A percentile compares a stretch with the other conserved stretches of the same genome.
Conservation (phyloP, 1,140 invertebrate genomes). For the Drosophila tsacasi region DNA sequence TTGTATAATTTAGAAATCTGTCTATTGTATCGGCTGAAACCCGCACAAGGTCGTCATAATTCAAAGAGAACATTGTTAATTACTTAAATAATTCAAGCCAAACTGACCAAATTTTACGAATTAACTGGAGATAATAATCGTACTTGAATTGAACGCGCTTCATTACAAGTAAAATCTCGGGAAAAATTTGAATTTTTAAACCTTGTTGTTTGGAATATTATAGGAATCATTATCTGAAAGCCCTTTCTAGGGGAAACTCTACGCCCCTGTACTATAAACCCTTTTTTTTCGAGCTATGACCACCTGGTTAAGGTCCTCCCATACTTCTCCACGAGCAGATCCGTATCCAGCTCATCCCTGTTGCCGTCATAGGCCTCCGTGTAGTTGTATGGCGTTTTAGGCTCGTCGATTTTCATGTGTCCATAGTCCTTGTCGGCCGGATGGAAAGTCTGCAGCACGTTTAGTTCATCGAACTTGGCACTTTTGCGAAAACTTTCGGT, state of each 20-base stretch:
- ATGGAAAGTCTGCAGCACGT: slow-evolving; percentile 99
- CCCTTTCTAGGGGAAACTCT: slow-evolving; percentile 1
- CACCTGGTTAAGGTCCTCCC: background rate
- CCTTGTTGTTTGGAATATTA: background rate
- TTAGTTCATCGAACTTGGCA: slow-evolving; percentile 99
- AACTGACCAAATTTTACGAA: slow-evolving; percentile 5
- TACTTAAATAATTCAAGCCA: slow-evolving; percentile 13
- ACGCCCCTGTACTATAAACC: background rate
- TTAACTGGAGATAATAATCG: slow-evolving; percentile 5
- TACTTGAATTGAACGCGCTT: slow-evolving; percentile 12
- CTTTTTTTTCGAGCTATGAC: background rate
- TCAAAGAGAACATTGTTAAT: slow-evolving; percentile 14
- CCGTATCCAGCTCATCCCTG: slow-evolving; percentile 91
- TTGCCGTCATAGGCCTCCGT: slow-evolving; percentile 90
- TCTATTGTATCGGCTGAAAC: background rate
- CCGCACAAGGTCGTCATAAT: background rate
- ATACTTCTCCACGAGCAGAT: slow-evolving; percentile 91
- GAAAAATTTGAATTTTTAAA: background rate
- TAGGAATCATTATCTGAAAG: slow-evolving; percentile 6
- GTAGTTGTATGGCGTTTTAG: slow-evolving; percentile 97
- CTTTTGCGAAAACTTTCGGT: slow-evolving; percentile 88
- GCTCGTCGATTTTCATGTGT: slow-evolving; percentile 99
- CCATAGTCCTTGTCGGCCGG: slow-evolving; percentile 99
- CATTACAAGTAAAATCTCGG: background rate
- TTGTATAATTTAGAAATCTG: background rate